A percentile compares a stretch with the other conserved stretches of the same genome.
Conservation (phyloP, 2,113 vertebrate genomes). For the Phocoena sinus region DNA sequence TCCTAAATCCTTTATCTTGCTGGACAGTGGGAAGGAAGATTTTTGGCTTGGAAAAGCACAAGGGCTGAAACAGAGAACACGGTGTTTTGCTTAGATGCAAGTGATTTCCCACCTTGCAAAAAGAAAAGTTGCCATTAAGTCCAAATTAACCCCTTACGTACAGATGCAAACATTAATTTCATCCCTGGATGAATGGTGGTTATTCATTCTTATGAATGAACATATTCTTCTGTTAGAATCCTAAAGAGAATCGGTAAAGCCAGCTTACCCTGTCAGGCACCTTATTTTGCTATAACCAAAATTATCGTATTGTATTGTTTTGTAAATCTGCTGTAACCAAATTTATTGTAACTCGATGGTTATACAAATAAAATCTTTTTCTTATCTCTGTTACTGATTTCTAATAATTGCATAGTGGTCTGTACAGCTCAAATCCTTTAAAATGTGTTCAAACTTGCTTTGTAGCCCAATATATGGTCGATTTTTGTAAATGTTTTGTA, state of each 20-base stretch:
- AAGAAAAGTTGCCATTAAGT: background rate
- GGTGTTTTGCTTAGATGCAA: background rate
- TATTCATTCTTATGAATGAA: too few species aligned
- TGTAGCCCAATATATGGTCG: background rate
- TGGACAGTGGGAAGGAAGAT: background rate
- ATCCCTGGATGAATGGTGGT: background rate
- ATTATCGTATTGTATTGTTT: background rate
- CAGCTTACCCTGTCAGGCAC: rapidly evolving
- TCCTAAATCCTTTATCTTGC: background rate
- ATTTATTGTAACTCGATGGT: background rate
- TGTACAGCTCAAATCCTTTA: background rate
- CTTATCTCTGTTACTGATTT: background rate
- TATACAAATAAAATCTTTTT: background rate
- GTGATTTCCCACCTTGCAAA: background rate
- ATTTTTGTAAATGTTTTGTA: background rate
- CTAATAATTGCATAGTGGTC: background rate
- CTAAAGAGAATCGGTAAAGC: background rate
- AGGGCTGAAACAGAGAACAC: background rate
- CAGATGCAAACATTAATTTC: background rate
- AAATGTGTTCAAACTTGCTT: background rate
- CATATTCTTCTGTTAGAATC: background rate
- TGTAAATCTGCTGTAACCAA: background rate
- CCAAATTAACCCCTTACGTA: background rate
- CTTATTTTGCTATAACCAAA: background rate
- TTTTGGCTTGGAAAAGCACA: background rate